Evolutionary conservation across 2,113 vertebrate species (phyloP).

Genomic region (Gobio gobio): DNA sequence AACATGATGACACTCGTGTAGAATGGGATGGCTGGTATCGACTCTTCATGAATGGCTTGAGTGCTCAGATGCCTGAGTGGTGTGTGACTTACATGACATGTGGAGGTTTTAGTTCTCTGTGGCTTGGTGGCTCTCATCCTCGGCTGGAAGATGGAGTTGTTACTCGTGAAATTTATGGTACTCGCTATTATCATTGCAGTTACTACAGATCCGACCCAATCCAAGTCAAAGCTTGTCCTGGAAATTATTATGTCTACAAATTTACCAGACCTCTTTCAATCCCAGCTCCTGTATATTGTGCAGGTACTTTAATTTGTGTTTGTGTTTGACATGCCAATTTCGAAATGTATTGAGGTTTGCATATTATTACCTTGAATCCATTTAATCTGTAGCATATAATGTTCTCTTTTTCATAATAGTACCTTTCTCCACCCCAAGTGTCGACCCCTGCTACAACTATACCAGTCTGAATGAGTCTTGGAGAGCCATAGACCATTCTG

Average conservation of each 20-base stretch:
- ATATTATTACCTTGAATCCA: too few species aligned
- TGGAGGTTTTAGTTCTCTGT: background rate
- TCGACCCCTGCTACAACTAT: background rate
- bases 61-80: background rate
- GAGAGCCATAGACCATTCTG: background rate
- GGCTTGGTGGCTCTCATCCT: background rate
- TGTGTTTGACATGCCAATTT: background rate
- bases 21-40: background rate
- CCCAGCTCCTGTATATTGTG: slow-evolving; percentile 23
- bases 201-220: too few species aligned
- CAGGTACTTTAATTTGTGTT: background rate
- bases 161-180: background rate
- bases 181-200: too few species aligned
- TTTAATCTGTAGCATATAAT: background rate
- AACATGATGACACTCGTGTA: too few species aligned
- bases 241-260: background rate
- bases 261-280: background rate
- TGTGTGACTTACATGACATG: background rate
- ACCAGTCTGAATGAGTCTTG: slow-evolving; percentile 29
- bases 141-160: background rate
- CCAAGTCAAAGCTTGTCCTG: too few species aligned
- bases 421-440: background rate
- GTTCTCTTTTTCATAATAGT: background rate
- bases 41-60: background rate
- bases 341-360: too few species aligned